These are phyloP conservation scores for Oryzias javanicus DNA, from an alignment of 2,113 vertebrate species.

Conservation along the genomic window DNA sequence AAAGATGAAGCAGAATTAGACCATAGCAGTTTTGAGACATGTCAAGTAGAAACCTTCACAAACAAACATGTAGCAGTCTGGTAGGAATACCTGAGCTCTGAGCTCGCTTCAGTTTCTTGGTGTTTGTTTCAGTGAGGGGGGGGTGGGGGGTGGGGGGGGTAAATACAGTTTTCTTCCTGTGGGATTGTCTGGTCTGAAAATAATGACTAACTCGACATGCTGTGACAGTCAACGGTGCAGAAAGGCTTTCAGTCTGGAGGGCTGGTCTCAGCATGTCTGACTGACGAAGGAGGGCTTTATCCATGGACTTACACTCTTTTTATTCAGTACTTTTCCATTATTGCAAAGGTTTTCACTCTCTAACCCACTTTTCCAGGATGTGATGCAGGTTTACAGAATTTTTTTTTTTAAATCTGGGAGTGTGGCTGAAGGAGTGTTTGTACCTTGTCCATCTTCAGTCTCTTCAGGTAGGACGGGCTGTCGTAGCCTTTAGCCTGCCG, in stretches of 20 bases:
- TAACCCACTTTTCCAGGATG: too few relatives aligned
- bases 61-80: background rate
- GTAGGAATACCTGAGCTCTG: background rate
- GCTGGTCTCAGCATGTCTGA: slow-evolving; percentile 14
- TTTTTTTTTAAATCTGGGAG: too few relatives aligned
- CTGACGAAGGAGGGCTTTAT: background rate
- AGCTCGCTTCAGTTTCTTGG: background rate
- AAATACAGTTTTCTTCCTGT: slow-evolving; percentile 7
- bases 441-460: slow-evolving; percentile 97
- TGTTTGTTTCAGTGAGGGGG: background rate
- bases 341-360: too few relatives aligned
- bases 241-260: background rate
- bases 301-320: too few relatives aligned
- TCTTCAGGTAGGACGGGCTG: slow-evolving; percentile 95
- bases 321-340: too few relatives aligned
- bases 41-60: background rate
- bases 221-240: background rate
- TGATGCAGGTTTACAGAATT: too few relatives aligned
- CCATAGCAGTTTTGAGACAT: background rate
- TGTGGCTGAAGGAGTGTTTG: slow-evolving; percentile 1
- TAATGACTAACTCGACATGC: background rate
- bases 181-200: slow-evolving; percentile 11
- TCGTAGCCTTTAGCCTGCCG: slow-evolving; percentile 97
- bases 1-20: slow-evolving; percentile 27
- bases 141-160: background rate